Evolutionary conservation across 2,888 invertebrate species (phyloP), one percentile per base, ranked within the genome.

Genomic region (Erebia palarica): DNA sequence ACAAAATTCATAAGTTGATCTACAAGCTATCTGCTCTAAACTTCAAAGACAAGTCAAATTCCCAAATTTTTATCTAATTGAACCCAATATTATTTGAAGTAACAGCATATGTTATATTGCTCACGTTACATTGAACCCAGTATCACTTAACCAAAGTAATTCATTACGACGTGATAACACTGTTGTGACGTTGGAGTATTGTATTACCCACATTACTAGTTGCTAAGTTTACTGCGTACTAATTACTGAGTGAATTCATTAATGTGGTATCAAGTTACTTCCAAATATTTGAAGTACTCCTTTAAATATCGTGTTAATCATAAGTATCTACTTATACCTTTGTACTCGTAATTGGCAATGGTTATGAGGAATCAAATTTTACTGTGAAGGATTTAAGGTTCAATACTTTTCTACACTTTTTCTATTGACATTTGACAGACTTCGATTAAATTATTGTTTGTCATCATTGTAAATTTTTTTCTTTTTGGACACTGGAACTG

Each of bases 141-240:
- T n/a, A 42, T 42, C 18, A 16, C 53, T 49, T 10, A 18, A 79
- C 82, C 75, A 82, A 83, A 84, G 87, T 90, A 90, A 90, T 88
- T 90, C 86, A 90, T 87, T 86, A 85, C 81, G 85, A 84, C 84
- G 82, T 86, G 91, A 91, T 90, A 90, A 87, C 86, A 82, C 80
- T 84, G 86, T 84, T 85, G 84, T 86, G 88, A 89, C 87, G 87
- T 81, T 81, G 76, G 75, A 79, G 78, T 79, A 81, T 80, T 70
- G 81, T 87, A 85, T 88, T 84, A 87, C 84, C 81, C 55, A 49
- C 61, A 72, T 68, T 60, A 53, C 70, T 47, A n/a, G 60, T 65
- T 59, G 44, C 60, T 60, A 36, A 73, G 71, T 65, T 74, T 47
- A 67, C 63, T 69, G 57, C 65, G 65, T 49, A 65, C 68, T 49